Evolutionary conservation across 2,113 vertebrate species (phyloP), one percentile per base, ranked within the genome.

Genomic region (Hippocampus guttulatus): DNA sequence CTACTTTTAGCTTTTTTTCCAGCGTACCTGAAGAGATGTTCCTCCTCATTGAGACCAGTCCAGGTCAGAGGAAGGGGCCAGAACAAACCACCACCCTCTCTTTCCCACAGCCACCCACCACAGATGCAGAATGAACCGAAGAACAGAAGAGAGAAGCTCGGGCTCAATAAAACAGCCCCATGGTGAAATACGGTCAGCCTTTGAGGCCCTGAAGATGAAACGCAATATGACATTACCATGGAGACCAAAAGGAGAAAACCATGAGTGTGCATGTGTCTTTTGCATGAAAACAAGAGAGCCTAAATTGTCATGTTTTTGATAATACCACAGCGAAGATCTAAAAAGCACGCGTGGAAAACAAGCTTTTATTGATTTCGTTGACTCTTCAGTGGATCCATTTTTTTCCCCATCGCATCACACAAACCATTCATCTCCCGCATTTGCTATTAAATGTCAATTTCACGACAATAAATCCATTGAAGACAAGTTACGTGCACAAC

Each of bases 131-230:
- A 79, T 87, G 79, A 86, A 87, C 58, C 77, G 77, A n/a, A 43
- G 76, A 78, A 45, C 43, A 62, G 72, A 71, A 77, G 71, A 80
- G 85, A 86, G 83, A 74, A 85, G 81, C 86, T 87, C 83, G 76
- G 75, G 77, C 79, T 73, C 85, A 86, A 85, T 87, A 84, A 88
- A 81, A 72, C 64, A 68, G 75, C 79, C 84, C 81, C 89, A 84
- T 90, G 81, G 84, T 74, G 78, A 85, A 83, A 83, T 85, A 87
- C 87, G 86, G 84, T 82, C 81, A 80, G 80, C 72, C 83, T 86
- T 85, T 85, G 81, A 38, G 84, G 84, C 67, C 47, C 73, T 68
- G 71, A 58, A 77, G 80, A 88, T 89, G 76, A 90, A 91, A 88
- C 75, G 30, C 52, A 68, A 55, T 75, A 62, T 79, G 84, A 89